These are phyloP conservation scores for Rhamphomyia laevipes DNA, from an alignment of 2,888 invertebrate species.

Conservation along the genomic window DNA sequence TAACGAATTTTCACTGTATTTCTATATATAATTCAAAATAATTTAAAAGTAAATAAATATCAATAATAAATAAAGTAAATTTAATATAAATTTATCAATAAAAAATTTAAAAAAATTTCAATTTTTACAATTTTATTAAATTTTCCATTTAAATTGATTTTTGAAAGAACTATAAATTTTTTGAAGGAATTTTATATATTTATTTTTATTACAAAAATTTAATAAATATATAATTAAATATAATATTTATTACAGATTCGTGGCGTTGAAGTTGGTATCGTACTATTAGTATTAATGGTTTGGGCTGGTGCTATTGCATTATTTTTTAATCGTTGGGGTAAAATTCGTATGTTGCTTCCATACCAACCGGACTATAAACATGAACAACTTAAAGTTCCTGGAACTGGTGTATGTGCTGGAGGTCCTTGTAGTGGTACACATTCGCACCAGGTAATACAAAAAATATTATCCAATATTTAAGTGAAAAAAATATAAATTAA, in stretches of 20 bases:
- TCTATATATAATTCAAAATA: too few relatives aligned
- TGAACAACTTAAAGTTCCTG: constrained; percentile 72
- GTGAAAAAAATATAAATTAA: background rate
- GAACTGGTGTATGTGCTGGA: constrained; percentile 55
- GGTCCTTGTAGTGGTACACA: constrained; percentile 49
- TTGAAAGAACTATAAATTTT: too few relatives aligned
- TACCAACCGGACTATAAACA: constrained; percentile 86
- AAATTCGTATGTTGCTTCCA: constrained; percentile 80
- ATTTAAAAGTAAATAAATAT: too few relatives aligned
- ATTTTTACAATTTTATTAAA: too few relatives aligned
- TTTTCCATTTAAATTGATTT: too few relatives aligned
- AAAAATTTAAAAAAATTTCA: too few relatives aligned
- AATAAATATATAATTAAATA: constrained; percentile 1
- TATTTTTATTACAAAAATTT: too few relatives aligned
- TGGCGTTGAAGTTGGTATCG: constrained; percentile 83
- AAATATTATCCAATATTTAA: background rate
- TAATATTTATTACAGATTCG: constrained; percentile 50
- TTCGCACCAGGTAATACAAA: constrained; percentile 36
- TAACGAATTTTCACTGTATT: too few relatives aligned
- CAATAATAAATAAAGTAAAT: too few relatives aligned
- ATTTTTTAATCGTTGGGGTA: constrained; percentile 83
- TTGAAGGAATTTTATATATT: too few relatives aligned
- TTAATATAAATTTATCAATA: too few relatives aligned
- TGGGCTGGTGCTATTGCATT: constrained; percentile 80
- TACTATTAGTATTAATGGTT: constrained; percentile 65